Base-by-base conservation (phyloP, 2,888 invertebrate species). In the Unio pictorum region DNA sequence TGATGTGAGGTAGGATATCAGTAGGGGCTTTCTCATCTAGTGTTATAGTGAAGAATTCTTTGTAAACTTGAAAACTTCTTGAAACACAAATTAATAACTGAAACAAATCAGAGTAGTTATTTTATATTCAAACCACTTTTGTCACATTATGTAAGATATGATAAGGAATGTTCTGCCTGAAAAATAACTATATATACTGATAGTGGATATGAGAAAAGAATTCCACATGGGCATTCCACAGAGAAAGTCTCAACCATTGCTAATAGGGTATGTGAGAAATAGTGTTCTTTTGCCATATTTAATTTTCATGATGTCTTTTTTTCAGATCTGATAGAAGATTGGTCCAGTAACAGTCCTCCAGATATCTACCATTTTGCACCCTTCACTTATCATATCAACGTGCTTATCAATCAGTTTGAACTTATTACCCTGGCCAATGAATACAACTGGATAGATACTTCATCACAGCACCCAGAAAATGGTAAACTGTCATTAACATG, bases 371-470 rank as follows among this genome's bases (percentile, higher is more conserved):
- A 95, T 86, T 99, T 99, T 91, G 95, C 99, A 67, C 99, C 99
- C 2, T 99, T 98, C 90, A 97, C 97, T 0, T 98, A 97, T 95
- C 95, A 95, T 88, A 95, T 99, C 85, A 95, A 94, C 74, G 92
- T 99, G 73, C 92, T 96, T 15, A 91, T 98, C 30, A 97, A 98
- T 89, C 97, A 98, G 90, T 98, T 98, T 90, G 98, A 99, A 91
- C 92, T 99, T 23, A 93, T 98, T 1, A 95, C 97, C 60, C 91
- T 96, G 23, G 95, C 96, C 86, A 99, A 99, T 91, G 96, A 99
- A 89, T 96, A 96, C 90, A 99, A 99, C 90, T 99, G 99, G 99
- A 95, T 99, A 80, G 99, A 99, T 90, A 98, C 98, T 85, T 96
- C 97, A 68, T 97, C 97, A 45, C 96, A 96, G 65, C 95, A 96